Evolutionary conservation across 1,140 invertebrate genomes (phyloP), one percentile per base, ranked within the genome.

Genomic region (Diorhabda sublineata): DNA sequence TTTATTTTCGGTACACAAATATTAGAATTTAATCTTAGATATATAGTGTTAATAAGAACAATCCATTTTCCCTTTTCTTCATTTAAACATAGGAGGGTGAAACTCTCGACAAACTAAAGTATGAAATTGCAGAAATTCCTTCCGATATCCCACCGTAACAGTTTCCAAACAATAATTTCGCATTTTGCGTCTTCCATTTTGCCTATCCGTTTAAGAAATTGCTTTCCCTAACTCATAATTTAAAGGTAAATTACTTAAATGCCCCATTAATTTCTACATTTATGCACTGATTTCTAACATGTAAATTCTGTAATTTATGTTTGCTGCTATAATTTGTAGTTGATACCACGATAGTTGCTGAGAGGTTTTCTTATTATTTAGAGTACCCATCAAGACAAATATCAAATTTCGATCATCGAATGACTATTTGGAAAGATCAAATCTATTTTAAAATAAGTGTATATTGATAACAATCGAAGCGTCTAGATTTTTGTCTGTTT

Each of bases 231-330:
- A 61, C 69, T 56, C 64, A 73, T 73, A 74, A 74, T 72, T 74
- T 71, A 74, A 70, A 73, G 70, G 52, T 71, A 74, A 72, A 74
- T 74, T 74, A 58, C 73, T 69, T 69, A 72, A 74, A 74, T 72
- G 66, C 73, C 73, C 73, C 73, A 74, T 74, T 74, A 73, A 73
- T 74, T 62, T 52, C 47, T 44, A 62, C 61, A 62, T 62, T 72
- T 72, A 67, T 67, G 73, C 73, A 72, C 66, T 74, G 73, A 74
- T 74, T 74, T 74, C 73, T 73, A 74, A 73, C 73, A 60, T 60
- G 71, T 62, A 70, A 74, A 52, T 8, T 52, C 47, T 52, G n/a
- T 8, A 52, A 52, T 52, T 52, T 52, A 52, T 52, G 47, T 52
- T 52, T 52, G n/a, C 6, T 6, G 47, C 47, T n/a, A 52, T 52